These are phyloP conservation scores for Callopanchax toddi DNA, from an alignment of 2,113 vertebrate genomes.

Conservation along the genomic window DNA sequence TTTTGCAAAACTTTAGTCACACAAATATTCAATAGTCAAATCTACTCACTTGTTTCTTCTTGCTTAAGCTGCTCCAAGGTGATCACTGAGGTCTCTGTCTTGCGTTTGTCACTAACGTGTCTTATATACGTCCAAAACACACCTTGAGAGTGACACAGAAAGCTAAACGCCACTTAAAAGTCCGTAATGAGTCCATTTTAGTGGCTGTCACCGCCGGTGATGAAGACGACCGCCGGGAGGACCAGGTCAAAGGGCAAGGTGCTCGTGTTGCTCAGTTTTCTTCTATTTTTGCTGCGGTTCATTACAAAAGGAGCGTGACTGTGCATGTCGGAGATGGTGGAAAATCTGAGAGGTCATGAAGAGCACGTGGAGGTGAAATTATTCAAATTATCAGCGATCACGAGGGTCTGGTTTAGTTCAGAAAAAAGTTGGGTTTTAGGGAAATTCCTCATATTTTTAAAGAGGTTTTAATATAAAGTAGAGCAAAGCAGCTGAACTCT, in stretches of 20 bases:
- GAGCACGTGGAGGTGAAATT: slow-evolving; percentile 28
- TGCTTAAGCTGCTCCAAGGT: slow-evolving; percentile 14
- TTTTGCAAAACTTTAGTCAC: not conserved
- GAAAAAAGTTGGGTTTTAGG: not conserved
- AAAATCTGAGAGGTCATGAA: slow-evolving; percentile 45
- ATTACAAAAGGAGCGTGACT: slow-evolving; percentile 64
- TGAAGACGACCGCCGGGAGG: slow-evolving; percentile 39
- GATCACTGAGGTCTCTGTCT: slow-evolving; percentile 33
- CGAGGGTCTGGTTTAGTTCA: not conserved
- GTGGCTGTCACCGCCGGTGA: slow-evolving; percentile 43
- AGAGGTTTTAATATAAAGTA: not conserved
- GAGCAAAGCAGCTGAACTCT: not conserved
- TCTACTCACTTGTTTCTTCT: slow-evolving; percentile 42
- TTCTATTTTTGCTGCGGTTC: slow-evolving; percentile 23
- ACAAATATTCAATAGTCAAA: not conserved
- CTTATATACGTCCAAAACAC: slow-evolving; percentile 67
- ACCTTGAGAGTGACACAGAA: slow-evolving; percentile 68
- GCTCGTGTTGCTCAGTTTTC: slow-evolving; percentile 16
- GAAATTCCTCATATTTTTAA: not conserved
- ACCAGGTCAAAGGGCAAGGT: slow-evolving; percentile 53
- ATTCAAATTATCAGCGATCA: slow-evolving; percentile 22
- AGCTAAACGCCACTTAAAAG: slow-evolving; percentile 69
- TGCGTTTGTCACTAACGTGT: not conserved
- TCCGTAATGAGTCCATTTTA: slow-evolving; percentile 64
- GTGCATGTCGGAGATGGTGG: slow-evolving; percentile 56